Evolutionary conservation across 2,888 invertebrate genomes (phyloP), one percentile per base, ranked within the genome.

Genomic region (Synanthedon tipuliformis): DNA sequence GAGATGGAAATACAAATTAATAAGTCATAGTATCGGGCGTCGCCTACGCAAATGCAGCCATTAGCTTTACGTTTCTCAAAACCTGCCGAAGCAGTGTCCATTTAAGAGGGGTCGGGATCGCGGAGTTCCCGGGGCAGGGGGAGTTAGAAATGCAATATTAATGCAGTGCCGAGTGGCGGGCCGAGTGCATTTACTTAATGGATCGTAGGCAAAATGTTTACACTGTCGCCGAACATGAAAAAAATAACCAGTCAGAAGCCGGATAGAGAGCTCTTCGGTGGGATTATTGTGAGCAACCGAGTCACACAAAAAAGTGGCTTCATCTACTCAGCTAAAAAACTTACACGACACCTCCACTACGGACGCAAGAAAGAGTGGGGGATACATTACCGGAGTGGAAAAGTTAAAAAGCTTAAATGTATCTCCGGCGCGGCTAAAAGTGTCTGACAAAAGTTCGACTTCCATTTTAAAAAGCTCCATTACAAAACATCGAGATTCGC

Each of bases 141-240:
- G 71, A 69, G 73, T 79, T 84, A 86, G 86, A 89, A 89, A 89
- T 90, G 89, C 88, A 89, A 89, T 89, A 89, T 90, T 90, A 89
- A 89, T 89, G 89, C 87, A 88, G 75, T 75, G 73, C 73, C 72
- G 81, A 81, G 80, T 79, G 73, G 79, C 69, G 77, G 69, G 73
- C 71, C 69, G 76, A 82, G 79, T 84, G 82, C 81, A 86, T 83
- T 82, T 83, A 80, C 83, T 81, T 84, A 85, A 86, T 85, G 82
- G 85, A 80, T 78, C 75, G 78, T 78, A 81, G 75, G 80, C 78
- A 79, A 82, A 83, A 78, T 84, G 78, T 79, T 82, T 82, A 79
- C 75, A 72, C 73, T 77, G 71, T 73, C 71, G 73, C 71, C 72
- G 69, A 76, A 76, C 70, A 73, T 64, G 69, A 75, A 78, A 78